Evolutionary conservation across 2,113 vertebrate genomes (phyloP).

Genomic region (Engystomops pustulosus): DNA sequence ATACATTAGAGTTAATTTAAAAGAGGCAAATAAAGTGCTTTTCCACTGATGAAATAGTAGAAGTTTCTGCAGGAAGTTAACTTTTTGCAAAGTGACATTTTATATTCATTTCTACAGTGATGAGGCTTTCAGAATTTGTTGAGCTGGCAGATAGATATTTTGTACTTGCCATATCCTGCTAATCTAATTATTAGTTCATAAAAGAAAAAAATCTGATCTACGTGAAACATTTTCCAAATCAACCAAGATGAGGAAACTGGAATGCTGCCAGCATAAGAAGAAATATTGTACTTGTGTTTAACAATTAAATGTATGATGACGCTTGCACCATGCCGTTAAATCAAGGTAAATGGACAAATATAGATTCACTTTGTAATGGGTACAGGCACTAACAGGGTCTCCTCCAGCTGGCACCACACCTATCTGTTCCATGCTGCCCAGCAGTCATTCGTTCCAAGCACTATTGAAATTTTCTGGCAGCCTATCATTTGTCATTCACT

Average conservation of each 20-base stretch:
- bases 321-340: too few relatives aligned
- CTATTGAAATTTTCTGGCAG: too few relatives aligned
- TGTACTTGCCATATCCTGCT: conserved; percentile 18
- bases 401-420: too few relatives aligned
- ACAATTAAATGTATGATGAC: not conserved
- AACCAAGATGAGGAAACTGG: not conserved
- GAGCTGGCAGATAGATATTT: not conserved
- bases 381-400: too few relatives aligned
- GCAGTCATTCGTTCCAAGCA: too few relatives aligned
- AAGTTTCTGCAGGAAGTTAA: conserved; percentile 10
- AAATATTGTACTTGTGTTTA: not conserved
- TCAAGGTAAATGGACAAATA: too few relatives aligned
- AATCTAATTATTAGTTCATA: conserved; percentile 15
- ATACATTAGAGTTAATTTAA: too few relatives aligned
- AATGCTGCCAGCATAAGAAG: conserved; percentile 1
- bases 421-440: too few relatives aligned
- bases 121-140: not conserved
- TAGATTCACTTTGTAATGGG: too few relatives aligned
- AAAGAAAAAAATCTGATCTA: conserved; percentile 6
- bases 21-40: too few relatives aligned
- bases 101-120: conserved; percentile 4
- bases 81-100: conserved; percentile 33
- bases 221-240: not conserved
- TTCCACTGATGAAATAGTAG: not conserved
- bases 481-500: too few relatives aligned